Evolutionary conservation across 2,888 invertebrate species (phyloP).

Genomic region (Hirtodrosophila duncani): DNA sequence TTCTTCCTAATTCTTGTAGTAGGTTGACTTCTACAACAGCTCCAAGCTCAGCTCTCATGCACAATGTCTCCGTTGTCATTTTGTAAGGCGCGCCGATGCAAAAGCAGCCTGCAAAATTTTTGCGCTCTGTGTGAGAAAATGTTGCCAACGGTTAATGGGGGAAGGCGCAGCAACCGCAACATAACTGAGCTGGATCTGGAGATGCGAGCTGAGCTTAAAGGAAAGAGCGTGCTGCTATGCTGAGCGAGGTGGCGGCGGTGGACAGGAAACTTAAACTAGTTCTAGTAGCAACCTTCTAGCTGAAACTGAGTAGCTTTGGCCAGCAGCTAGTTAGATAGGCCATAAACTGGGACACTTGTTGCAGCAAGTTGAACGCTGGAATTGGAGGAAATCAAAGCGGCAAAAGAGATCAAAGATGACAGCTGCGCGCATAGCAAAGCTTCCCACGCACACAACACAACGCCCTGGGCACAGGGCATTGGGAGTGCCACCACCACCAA

Average conservation of each 20-base stretch:
- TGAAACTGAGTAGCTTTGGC: constrained; percentile 31
- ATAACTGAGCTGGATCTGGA: too few relatives aligned
- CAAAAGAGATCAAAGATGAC: constrained; percentile 49
- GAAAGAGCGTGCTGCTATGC: constrained; percentile 38
- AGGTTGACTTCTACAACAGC: too few relatives aligned
- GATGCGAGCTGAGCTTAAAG: too few relatives aligned
- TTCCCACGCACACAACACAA: constrained; percentile 73
- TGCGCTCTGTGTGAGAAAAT: constrained; percentile 60
- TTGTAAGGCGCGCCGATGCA: constrained; percentile 62
- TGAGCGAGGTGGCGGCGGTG: constrained; percentile 26
- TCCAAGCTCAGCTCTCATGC: constrained; percentile 10
- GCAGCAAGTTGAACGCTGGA: constrained; percentile 55
- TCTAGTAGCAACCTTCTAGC: constrained; percentile 43
- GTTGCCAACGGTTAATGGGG: constrained; percentile 59
- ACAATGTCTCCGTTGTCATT: constrained; percentile 56
- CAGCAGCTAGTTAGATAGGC: constrained; percentile 19
- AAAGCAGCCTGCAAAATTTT: constrained; percentile 39
- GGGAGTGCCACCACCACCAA: constrained; percentile 38
- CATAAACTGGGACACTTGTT: constrained; percentile 70
- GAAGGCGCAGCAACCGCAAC: constrained; percentile 28
- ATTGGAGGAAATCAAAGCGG: constrained; percentile 51
- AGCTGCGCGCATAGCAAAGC: constrained; percentile 28
- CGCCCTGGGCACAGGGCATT: constrained; percentile 9
- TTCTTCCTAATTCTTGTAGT: too few relatives aligned
- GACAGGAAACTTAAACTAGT: constrained; percentile 72